Conservation (phyloP, 2,888 invertebrate species). For the Thereva unica region DNA sequence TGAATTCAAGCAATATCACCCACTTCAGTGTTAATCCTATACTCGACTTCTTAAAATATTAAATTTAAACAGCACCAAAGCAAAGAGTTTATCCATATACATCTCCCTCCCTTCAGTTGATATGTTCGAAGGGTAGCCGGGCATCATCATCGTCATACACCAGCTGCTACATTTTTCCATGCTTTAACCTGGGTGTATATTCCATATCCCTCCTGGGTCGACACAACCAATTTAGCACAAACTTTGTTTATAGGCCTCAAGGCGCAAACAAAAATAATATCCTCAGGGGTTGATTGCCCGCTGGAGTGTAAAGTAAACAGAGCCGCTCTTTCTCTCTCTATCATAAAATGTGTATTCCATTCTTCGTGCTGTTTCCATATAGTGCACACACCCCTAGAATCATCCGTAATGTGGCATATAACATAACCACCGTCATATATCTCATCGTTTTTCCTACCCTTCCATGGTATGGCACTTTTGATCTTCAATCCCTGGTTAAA, state of each 20-base stretch:
- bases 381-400: background rate
- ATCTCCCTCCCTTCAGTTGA: too few species aligned
- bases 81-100: too few species aligned
- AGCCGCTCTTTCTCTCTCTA: too few species aligned
- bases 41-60: too few species aligned
- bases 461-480: slow-evolving; percentile 21
- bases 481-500: background rate
- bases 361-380: background rate
- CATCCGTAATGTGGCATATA: background rate
- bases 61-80: too few species aligned
- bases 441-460: background rate
- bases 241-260: slow-evolving; percentile 23
- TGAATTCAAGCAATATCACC: too few species aligned
- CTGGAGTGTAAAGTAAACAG: slow-evolving; percentile 21
- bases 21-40: too few species aligned
- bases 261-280: slow-evolving; percentile 28
- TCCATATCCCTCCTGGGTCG: slow-evolving; percentile 14
- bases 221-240: slow-evolving; percentile 23
- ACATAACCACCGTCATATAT: background rate
- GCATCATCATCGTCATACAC: too few species aligned
- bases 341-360: too few species aligned
- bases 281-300: slow-evolving; percentile 12
- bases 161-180: background rate
- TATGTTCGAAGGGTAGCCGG: too few species aligned
- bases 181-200: background rate